Evolutionary conservation across 92 coral and sea anemone species (phyloP).

Genomic region (Paragorgia papillata): DNA sequence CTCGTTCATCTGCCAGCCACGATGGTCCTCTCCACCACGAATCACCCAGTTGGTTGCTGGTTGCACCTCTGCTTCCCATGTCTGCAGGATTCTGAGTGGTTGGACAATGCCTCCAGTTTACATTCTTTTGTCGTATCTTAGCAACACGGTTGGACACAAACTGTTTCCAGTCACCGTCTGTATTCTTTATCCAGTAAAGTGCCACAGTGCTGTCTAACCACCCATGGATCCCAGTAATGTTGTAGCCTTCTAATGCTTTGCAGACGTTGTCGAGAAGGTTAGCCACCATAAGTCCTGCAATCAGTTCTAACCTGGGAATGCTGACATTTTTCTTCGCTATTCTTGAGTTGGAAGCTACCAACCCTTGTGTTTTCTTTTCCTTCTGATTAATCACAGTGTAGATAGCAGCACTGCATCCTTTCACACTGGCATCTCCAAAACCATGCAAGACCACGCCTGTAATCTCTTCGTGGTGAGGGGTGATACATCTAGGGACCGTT

Average conservation of each 20-base stretch:
- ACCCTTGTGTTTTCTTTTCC: neutral
- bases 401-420: slow-evolving; percentile 14
- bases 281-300: slow-evolving; percentile 31
- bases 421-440: slow-evolving; percentile 8
- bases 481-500: neutral
- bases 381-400: neutral
- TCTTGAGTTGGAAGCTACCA: no score
- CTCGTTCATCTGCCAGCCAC: neutral
- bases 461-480: neutral
- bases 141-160: slow-evolving; percentile 14
- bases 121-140: slow-evolving; percentile 5
- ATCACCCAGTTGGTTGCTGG: no score
- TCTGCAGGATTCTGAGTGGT: no score
- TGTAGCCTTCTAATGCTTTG: slow-evolving; percentile 25
- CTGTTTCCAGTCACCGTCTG: slow-evolving; percentile 19
- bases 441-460: neutral
- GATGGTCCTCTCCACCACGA: no score
- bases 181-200: slow-evolving; percentile 28
- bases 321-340: no score
- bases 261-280: slow-evolving; percentile 7
- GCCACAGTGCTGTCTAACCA: slow-evolving; percentile 50
- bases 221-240: slow-evolving; percentile 16
- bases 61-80: no score
- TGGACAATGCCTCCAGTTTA: slow-evolving; percentile 20
- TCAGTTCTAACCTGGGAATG: slow-evolving; percentile 23